Conservation (phyloP, 2,113 vertebrate genomes). For the Muntiacus muntjak region DNA sequence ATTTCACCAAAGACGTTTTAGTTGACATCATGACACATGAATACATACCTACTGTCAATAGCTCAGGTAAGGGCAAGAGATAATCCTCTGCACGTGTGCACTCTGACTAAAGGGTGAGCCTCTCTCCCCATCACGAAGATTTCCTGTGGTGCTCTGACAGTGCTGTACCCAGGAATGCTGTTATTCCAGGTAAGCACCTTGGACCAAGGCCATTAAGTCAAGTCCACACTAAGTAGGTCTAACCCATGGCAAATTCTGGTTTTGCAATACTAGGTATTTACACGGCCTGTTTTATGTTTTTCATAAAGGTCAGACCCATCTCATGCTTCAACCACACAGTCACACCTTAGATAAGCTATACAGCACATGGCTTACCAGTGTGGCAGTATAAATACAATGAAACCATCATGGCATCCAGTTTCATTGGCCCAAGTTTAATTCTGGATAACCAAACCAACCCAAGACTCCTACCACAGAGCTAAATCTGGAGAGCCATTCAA, state of each 20-base stretch:
- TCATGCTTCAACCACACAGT: not conserved
- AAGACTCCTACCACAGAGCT: not conserved
- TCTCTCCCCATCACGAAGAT: not conserved
- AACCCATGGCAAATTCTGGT: constrained; percentile 49
- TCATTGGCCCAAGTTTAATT: not conserved
- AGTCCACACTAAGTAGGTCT: constrained; percentile 26
- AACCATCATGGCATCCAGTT: not conserved
- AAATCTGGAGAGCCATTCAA: not conserved
- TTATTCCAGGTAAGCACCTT: constrained; percentile 34
- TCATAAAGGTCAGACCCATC: constrained; percentile 7
- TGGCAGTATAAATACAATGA: not conserved
- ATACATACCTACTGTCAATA: not conserved
- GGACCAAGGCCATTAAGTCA: constrained; percentile 35
- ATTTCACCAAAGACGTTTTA: not conserved
- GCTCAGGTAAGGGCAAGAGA: not conserved
- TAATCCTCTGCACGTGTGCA: not conserved
- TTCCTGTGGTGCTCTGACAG: constrained; percentile 19
- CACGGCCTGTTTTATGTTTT: constrained; percentile 30
- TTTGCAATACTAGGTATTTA: constrained; percentile 42
- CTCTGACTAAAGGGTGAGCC: constrained; percentile 23
- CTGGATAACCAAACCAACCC: constrained; percentile 20
- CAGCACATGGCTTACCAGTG: not conserved
- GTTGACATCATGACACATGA: not conserved
- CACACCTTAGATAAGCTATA: constrained; percentile 48
- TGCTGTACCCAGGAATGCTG: constrained; percentile 47